Base-by-base conservation (phyloP, 2,888 invertebrate genomes). In the Amiota minor region DNA sequence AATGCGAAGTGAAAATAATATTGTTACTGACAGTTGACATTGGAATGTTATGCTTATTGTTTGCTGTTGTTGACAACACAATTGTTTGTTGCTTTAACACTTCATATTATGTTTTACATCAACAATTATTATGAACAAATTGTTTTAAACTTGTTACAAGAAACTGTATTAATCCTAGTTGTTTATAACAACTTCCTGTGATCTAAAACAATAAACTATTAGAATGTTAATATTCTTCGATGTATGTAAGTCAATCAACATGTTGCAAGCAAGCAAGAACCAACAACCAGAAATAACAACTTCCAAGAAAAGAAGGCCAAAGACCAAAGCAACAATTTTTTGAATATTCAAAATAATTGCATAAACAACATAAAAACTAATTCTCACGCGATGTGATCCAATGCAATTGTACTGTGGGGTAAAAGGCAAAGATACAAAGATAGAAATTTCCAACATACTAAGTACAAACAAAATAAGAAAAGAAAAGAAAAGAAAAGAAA, bases 331-430 rank as follows among this genome's bases (percentile, higher is more conserved):
- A 59, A 18, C 35, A 2, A 35, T 62, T 62, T 62, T 62, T 79
- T 73, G 76, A 83, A 77, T 78, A 79, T 75, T 74, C 75, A 71
- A 80, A 80, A 84, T 82, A 81, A 84, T 80, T 83, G 79, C 83
- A 80, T 79, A 81, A 73, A 77, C 75, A 76, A 59, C 73, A 70
- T 67, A 77, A 76, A 76, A 64, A 71, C 64, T 67, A 77, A 75
- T 80, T 80, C 77, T 79, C 79, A 80, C 79, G 79, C 79, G 80
- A 59, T n/a, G n/a, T 35, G 35, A 35, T 35, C 35, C 35, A 35
- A 35, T 35, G 35, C 35, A 35, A 35, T 35, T 35, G 35, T 8
- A 35, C 6, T 35, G 35, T 35, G 35, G 35, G 35, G 35, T 35
- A 35, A 35, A 35, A 35, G 35, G 2, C 35, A 35, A 6, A 35